A percentile compares a stretch with the other conserved stretches of the same genome.
Evolutionary conservation across 2,113 vertebrate genomes (phyloP).

Genomic region (Pyrgilauda ruficollis): DNA sequence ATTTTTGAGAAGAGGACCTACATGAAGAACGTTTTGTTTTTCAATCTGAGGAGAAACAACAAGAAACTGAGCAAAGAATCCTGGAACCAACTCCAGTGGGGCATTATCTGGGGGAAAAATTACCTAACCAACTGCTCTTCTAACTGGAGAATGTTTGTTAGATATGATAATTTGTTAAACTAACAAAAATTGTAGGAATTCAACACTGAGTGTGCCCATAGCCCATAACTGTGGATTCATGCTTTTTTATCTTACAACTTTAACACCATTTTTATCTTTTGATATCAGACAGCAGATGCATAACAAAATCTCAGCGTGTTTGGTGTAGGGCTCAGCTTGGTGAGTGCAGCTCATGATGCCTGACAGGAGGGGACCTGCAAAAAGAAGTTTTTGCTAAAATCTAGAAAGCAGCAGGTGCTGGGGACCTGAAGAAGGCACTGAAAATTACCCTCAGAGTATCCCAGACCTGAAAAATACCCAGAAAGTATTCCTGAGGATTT

Average conservation of each 20-base stretch:
- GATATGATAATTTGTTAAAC: neutral
- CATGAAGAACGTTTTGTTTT: neutral
- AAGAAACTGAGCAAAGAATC: neutral
- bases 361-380: neutral
- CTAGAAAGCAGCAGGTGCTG: neutral
- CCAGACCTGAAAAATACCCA: neutral
- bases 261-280: neutral
- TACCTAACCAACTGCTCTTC: neutral
- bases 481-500: neutral
- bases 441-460: neutral
- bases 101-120: neutral
- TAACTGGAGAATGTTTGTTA: neutral
- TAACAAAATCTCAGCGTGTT: rapidly evolving
- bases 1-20: neutral
- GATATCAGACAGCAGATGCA: rapidly evolving
- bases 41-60: neutral
- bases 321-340: neutral
- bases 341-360: neutral
- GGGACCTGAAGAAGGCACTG: neutral
- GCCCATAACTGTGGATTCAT: neutral
- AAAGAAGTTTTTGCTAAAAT: neutral
- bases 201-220: rapidly evolving
- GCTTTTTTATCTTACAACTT: neutral
- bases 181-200: neutral
- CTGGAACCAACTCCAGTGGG: neutral